Evolutionary conservation across 2,888 invertebrate species (phyloP), one percentile per base, ranked within the genome.

Genomic region (Ectobius pallidus): DNA sequence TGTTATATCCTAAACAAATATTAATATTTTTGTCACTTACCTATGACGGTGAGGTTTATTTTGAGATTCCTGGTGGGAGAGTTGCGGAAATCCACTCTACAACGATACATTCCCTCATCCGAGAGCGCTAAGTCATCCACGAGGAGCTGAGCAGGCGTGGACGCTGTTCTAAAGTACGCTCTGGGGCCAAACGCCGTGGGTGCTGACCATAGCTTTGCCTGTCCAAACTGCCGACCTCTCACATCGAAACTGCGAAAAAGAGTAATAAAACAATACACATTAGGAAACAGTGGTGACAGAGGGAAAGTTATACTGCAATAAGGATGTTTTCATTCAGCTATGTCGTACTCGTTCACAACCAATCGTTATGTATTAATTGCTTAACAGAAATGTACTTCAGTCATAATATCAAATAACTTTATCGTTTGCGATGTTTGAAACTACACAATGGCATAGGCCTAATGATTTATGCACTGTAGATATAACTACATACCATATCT

Each of bases 41-140:
- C 89, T 77, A 92, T 91, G 76, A 92, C 90, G 77, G 91, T 91
- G 78, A 92, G 87, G 83, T 91, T 91, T 81, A 92, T 90, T 83
- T 90, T 90, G 76, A 89, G 86, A 82, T 91, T 91, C 79, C 90
- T 85, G 63, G 91, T 91, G 58, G 91, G 91, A 11, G 91, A 91
- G 81, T 91, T 90, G 73, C 89, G 87, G 82, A 91, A 92, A 81
- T 92, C 92, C 72, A 92, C 91, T 72, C 92, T 85, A 83, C 92
- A 92, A 75, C 91, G 85, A 82, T 91, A 91, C 75, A 90, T 86
- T 61, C 91, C 91, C 80, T 90, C 91, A 81, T 92, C 92, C 55
- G 84, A 81, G 72, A 87, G 81, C 76, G 86, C 84, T 69, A 89
- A 84, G 79, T 86, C 86, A 79, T 87, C 86, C 79, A 89, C 87